Base-by-base conservation (phyloP, 1,140 invertebrate genomes). In the Diabrotica undecimpunctata region DNA sequence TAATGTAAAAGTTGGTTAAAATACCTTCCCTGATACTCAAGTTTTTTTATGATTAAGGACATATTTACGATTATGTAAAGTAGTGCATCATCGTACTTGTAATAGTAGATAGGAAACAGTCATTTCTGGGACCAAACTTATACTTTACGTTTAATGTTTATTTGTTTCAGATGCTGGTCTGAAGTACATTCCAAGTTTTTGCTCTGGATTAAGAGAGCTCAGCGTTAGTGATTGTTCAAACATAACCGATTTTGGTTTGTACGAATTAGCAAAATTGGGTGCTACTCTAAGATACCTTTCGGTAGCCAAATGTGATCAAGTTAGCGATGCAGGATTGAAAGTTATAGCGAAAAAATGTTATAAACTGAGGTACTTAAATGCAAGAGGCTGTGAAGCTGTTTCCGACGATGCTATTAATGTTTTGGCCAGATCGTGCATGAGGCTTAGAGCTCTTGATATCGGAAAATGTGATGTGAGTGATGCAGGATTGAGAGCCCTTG, bases 381-480 rank as follows among this genome's bases (percentile, higher is more conserved):
- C 92, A 1, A 83, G 95, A 46, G 94, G 94, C 6, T 96, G 94
- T 76, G 94, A 96, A 70, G 94, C 93, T 2, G 87, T 97, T 0
- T 94, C 93, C 37, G 94, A 97, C 75, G 92, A 92, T 74, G 91
- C 91, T 0, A 88, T 95, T 63, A 89, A 91, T 54, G 89, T 91
- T 0, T 79, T 96, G 46, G 92, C 93, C 0, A 82, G 89, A 53
- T 91, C 88, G 11, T 96, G 94, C 77, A 90, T 91, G 0, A 82
- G 93, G 54, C 80, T 96, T 37, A 80, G 93, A 37, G 94, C 94
- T 0, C 79, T 96, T 0, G 94, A 96, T 75, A 87, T 96, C 51
- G 94, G 94, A 7, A 96, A 96, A 75, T 96, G 94, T 81, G 94
- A 96, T 79, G 89, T 96, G 0, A 94, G 92, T 41, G 93, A 96